Evolutionary conservation across 2,888 invertebrate genomes (phyloP), one percentile per base, ranked within the genome.

Genomic region (Nycteola revayana): DNA sequence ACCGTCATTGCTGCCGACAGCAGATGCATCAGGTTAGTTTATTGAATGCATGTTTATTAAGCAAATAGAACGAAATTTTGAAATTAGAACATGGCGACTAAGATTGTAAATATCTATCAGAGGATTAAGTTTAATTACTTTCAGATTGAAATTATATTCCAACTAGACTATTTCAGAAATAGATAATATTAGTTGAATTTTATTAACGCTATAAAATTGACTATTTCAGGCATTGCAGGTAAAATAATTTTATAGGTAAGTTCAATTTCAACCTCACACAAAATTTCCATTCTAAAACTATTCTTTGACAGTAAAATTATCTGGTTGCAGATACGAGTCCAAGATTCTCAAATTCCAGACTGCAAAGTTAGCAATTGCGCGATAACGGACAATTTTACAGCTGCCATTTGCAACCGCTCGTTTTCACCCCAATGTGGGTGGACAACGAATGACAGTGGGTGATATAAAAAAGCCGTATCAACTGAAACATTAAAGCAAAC

Each of bases 401-500:
- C 37, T 28, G 53, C 61, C 26, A 42, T 63, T 32, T 66, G 69
- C 44, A 48, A 57, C 40, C 57, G 52, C 29, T 46, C 59, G 21
- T 55, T 48, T 40, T 49, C 28, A 20, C 61, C 56, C 27, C 61
- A 57, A 46, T 66, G 64, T 65, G 41, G 62, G 68, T 64, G 40
- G n/a, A 26, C 22, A 26, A 25, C 22, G 27, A 34, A 42, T 32
- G 28, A 26, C 42, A 28, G 36, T 39, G 49, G 36, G 42, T 40
- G 32, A 52, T 45, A 61, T 62, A 67, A 66, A 65, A 65, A 56
- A 57, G 36, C 27, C 36, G 39, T 48, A 53, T 56, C 48, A 48
- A 47, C 49, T 30, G 46, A 50, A 49, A 46, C 54, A 50, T 60
- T 66, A 61, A 71, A 72, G 66, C 58, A 54, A 63, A 57, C 60